Conservation (phyloP, 2,113 vertebrate species). For the Xenotilapia leptura region DNA sequence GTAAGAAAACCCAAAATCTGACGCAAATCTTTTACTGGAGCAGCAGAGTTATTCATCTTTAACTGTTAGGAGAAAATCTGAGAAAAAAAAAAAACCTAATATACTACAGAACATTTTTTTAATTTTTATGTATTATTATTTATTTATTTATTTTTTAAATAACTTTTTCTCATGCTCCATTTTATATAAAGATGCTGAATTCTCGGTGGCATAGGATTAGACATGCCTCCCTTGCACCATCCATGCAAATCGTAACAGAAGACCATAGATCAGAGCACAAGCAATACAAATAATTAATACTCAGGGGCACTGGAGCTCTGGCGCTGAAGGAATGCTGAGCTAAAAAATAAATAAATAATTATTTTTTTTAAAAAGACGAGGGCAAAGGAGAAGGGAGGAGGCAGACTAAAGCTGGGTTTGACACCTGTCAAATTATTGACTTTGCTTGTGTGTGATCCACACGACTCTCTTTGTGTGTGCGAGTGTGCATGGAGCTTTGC, state of each 20-base stretch:
- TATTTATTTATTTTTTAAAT: background rate
- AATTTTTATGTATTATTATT: background rate
- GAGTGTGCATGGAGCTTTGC: background rate
- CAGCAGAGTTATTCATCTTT: background rate
- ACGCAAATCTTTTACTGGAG: background rate
- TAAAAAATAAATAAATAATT: background rate
- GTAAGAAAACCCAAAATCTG: background rate
- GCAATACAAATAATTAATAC: conserved; percentile 66
- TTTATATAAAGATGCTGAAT: conserved; percentile 26
- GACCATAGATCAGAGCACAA: conserved; percentile 42
- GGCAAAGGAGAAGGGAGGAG: background rate
- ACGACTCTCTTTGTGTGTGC: background rate
- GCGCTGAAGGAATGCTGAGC: conserved; percentile 1
- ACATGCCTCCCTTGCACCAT: conserved; percentile 42
- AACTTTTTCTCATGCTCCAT: background rate
- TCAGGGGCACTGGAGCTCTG: conserved; percentile 37
- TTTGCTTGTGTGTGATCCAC: background rate
- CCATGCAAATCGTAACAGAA: conserved; percentile 53
- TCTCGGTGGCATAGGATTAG: conserved; percentile 42
- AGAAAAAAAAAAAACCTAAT: background rate
- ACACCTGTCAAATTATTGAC: conserved; percentile 30
- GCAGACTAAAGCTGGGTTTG: background rate
- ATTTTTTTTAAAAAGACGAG: background rate
- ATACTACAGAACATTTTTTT: background rate
- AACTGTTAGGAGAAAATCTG: conserved; percentile 3